phyloP scores from a whole-genome alignment of 2,888 invertebrate species.

The Stenodema calcarata region DNA sequence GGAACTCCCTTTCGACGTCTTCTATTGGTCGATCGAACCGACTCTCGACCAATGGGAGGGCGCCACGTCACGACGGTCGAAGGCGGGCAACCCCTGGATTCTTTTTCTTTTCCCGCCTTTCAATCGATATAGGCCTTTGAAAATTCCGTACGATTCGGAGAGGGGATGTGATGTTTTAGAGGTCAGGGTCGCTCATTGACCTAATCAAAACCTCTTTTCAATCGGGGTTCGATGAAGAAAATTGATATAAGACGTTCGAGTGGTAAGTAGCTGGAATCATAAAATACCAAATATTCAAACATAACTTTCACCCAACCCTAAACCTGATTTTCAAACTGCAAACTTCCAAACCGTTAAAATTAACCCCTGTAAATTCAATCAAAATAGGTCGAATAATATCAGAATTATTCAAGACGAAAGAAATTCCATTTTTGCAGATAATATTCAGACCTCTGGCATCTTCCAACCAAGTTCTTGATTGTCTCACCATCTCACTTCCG shows the following conservation, averaged over 20 bases:
- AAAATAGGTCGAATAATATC: no score
- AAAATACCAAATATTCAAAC: no score
- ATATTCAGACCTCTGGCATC: no score
- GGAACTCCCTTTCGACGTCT: neutral
- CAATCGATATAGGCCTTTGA: conserved; percentile 28
- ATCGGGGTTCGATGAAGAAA: neutral
- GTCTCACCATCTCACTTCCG: no score
- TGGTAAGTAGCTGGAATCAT: neutral
- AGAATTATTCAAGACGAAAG: no score
- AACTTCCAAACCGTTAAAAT: no score
- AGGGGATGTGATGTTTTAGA: neutral
- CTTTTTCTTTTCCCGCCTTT: neutral
- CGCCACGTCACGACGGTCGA: conserved; percentile 21
- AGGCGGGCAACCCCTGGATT: neutral
- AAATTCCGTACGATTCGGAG: conserved; percentile 32
- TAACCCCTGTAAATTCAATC: no score
- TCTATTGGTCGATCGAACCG: neutral
- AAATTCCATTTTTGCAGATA: no score
- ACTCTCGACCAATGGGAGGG: neutral
- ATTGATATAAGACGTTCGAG: neutral
- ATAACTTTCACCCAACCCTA: no score
- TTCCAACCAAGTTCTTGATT: no score
- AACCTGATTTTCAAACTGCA: no score
- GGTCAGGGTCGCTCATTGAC: conserved; percentile 48
- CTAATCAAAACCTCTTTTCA: neutral